These are phyloP conservation scores for Macaca mulatta DNA, from an alignment of 2,113 vertebrate species.

Conservation along the genomic window DNA sequence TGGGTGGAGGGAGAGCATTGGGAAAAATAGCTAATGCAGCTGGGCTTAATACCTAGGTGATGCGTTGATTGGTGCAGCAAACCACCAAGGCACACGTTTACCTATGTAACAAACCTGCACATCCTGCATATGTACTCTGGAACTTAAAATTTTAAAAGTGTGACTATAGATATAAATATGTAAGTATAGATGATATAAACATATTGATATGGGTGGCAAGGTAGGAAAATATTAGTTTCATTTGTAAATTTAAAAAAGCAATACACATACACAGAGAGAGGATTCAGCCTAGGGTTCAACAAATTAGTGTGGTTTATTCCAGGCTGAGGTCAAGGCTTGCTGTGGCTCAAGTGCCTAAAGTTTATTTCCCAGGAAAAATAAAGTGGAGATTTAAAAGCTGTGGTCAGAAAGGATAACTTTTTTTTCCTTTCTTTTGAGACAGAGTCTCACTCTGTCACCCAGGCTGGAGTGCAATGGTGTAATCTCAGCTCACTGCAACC, in stretches of 20 bases:
- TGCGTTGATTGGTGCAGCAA: no score
- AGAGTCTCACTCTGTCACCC: no score
- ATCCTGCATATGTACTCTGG: no score
- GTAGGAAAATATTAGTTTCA: not conserved
- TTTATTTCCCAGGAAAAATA: not conserved
- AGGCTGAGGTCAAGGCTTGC: not conserved
- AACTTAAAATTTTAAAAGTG: not conserved
- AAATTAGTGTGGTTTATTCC: not conserved
- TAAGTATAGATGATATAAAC: not conserved
- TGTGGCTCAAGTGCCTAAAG: not conserved
- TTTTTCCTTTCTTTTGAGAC: not conserved
- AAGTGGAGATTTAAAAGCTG: not conserved
- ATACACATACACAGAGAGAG: not conserved
- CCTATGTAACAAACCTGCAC: no score
- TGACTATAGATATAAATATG: not conserved
- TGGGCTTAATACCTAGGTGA: no score
- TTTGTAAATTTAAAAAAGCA: not conserved
- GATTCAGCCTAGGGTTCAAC: not conserved
- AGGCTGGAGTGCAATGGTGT: no score
- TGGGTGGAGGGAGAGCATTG: no score
- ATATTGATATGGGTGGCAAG: not conserved
- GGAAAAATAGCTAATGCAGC: no score
- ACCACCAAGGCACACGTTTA: no score
- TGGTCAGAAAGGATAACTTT: not conserved
- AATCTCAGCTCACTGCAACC: no score